phyloP scores from a whole-genome alignment of 2,113 vertebrate genomes.

The Trochalopteron elliotii region DNA sequence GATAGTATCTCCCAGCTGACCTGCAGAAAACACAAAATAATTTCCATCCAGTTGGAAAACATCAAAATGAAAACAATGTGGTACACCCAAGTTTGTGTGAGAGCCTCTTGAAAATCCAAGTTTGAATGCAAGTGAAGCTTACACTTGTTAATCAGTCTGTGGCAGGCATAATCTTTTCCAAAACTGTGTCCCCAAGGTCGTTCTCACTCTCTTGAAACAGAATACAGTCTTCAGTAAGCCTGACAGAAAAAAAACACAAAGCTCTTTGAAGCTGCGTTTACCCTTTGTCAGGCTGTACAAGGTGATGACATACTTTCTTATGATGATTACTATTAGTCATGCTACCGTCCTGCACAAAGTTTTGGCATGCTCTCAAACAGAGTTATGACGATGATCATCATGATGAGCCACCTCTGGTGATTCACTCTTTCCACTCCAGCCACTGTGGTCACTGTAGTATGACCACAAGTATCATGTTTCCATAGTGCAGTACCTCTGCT shows the following conservation, averaged over 20 bases:
- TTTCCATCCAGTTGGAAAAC: slow-evolving; percentile 9
- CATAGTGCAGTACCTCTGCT: not conserved
- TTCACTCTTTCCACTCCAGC: slow-evolving; percentile 30
- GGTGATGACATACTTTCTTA: not conserved
- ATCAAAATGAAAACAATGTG: not conserved
- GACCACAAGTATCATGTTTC: not conserved
- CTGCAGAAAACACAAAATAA: not conserved
- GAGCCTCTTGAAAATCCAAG: not conserved
- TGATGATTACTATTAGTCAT: slow-evolving; percentile 17
- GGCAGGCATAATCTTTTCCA: not conserved
- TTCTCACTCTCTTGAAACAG: not conserved
- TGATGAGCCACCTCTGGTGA: slow-evolving; percentile 41
- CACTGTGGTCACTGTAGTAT: not conserved
- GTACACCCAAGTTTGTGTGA: not conserved
- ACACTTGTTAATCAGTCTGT: not conserved
- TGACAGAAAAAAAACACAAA: not conserved
- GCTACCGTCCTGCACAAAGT: not conserved
- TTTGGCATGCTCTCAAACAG: not conserved
- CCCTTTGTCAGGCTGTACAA: not conserved
- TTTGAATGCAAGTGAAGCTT: not conserved
- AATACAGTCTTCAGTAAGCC: not conserved
- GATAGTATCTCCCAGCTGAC: not conserved
- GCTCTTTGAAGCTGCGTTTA: not conserved
- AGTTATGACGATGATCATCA: not conserved
- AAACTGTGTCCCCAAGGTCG: not conserved